A percentile compares a stretch with the other conserved stretches of the same genome.
Conservation (phyloP, 92 coral and sea anemone genomes). For the Porites cylindrica region DNA sequence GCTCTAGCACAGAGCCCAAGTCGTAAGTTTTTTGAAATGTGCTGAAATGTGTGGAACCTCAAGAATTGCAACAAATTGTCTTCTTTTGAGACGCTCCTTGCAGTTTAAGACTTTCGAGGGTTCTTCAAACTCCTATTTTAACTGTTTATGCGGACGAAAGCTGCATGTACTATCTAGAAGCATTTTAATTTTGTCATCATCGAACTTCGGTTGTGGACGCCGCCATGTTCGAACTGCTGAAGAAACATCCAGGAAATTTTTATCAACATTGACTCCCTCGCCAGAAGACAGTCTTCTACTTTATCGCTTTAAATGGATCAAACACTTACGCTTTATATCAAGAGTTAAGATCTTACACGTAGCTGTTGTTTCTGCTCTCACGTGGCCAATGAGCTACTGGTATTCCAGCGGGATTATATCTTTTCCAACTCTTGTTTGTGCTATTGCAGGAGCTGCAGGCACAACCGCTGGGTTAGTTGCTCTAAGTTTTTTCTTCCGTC, state of each 20-base stretch:
- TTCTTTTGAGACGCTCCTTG: neutral
- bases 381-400: conserved; percentile 83
- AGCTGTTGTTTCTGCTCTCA: conserved; percentile 64
- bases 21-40: neutral
- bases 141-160: neutral
- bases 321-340: conserved; percentile 79
- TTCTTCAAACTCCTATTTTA: neutral
- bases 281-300: conserved; percentile 42
- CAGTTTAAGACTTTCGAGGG: neutral
- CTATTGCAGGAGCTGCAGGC: conserved; percentile 78
- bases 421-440: conserved; percentile 51
- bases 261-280: neutral
- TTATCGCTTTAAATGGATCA: conserved; percentile 85
- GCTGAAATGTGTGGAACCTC: neutral
- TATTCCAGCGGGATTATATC: conserved; percentile 64
- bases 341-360: conserved; percentile 83
- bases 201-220: neutral
- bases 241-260: neutral
- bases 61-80: neutral
- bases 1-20: neutral
- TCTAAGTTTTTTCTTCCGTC: conserved; percentile 84
- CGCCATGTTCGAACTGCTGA: conserved; percentile 6
- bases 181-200: neutral
- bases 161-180: neutral
- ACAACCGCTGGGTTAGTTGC: conserved; percentile 81